phyloP scores from a whole-genome alignment of 2,113 vertebrate species.

The Mustelus asterias region DNA sequence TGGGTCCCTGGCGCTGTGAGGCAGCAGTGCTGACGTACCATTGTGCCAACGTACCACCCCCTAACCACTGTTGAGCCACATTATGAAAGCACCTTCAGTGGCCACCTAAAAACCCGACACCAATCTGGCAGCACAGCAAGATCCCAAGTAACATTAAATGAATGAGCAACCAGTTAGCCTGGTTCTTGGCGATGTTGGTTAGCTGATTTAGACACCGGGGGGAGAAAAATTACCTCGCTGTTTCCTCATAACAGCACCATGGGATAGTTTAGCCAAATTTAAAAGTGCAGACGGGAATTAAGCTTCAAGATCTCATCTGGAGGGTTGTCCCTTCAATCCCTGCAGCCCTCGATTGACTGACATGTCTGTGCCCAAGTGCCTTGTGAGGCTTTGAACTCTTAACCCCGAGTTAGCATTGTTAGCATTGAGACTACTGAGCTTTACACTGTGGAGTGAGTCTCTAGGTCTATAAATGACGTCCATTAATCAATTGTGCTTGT shows the following conservation, averaged over 20 bases:
- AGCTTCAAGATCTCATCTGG: not conserved
- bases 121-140: not conserved
- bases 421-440: not conserved
- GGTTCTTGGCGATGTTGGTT: not conserved
- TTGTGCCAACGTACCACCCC: no score
- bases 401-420: not conserved
- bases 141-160: not conserved
- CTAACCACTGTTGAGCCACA: no score
- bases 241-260: not conserved
- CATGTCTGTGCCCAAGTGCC: not conserved
- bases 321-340: not conserved
- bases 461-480: not conserved
- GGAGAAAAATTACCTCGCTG: not conserved
- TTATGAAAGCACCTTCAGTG: no score
- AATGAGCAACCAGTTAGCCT: not conserved
- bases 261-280: not conserved
- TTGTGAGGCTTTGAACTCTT: not conserved
- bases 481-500: conserved; percentile 7
- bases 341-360: not conserved
- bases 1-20: no score
- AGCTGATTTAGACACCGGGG: not conserved
- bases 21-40: no score
- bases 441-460: not conserved
- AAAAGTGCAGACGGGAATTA: not conserved
- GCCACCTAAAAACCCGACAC: no score